A percentile compares a stretch with the other conserved stretches of the same genome.
Evolutionary conservation across 2,888 invertebrate species (phyloP).

Genomic region (Apomyelois bistriatella): DNA sequence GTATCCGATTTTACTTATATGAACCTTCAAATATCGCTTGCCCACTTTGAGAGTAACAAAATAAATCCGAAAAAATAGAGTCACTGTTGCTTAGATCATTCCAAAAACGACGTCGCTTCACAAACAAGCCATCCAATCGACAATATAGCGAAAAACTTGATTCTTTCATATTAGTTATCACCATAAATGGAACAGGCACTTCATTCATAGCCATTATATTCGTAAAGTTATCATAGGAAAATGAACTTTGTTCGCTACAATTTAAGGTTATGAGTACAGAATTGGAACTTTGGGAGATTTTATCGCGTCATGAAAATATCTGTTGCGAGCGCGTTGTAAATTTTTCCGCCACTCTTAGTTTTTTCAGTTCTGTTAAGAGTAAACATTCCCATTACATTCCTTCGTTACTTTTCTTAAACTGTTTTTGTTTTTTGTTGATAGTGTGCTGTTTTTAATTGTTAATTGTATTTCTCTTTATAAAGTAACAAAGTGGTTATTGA

Average conservation of each 20-base stretch:
- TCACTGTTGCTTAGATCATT: slow-evolving; percentile 20
- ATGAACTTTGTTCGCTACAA: slow-evolving; percentile 27
- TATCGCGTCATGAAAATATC: slow-evolving; percentile 28
- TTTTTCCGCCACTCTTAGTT: slow-evolving; percentile 6
- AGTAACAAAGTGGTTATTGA: too few relatives aligned
- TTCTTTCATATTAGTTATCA: slow-evolving; percentile 58
- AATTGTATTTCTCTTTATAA: too few relatives aligned
- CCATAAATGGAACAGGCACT: slow-evolving; percentile 43
- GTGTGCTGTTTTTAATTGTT: neutral
- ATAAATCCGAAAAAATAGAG: slow-evolving; percentile 11
- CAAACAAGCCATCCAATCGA: slow-evolving; percentile 43
- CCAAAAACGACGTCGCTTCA: slow-evolving; percentile 38
- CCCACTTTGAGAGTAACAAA: too few relatives aligned
- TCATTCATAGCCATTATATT: slow-evolving; percentile 31
- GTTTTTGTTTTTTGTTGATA: neutral
- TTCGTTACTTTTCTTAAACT: neutral
- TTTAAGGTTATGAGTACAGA: slow-evolving; percentile 26
- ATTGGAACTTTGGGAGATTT: slow-evolving; percentile 34
- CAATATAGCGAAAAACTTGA: slow-evolving; percentile 42
- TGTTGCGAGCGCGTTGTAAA: slow-evolving; percentile 11
- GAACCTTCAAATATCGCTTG: too few relatives aligned
- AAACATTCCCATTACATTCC: neutral
- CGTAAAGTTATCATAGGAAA: slow-evolving; percentile 24
- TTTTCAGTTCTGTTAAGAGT: neutral
- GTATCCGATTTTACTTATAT: too few relatives aligned